A percentile compares a stretch with the other conserved stretches of the same genome.
phyloP scores from a whole-genome alignment of 2,113 vertebrate species.

The Varanus komodoensis region DNA sequence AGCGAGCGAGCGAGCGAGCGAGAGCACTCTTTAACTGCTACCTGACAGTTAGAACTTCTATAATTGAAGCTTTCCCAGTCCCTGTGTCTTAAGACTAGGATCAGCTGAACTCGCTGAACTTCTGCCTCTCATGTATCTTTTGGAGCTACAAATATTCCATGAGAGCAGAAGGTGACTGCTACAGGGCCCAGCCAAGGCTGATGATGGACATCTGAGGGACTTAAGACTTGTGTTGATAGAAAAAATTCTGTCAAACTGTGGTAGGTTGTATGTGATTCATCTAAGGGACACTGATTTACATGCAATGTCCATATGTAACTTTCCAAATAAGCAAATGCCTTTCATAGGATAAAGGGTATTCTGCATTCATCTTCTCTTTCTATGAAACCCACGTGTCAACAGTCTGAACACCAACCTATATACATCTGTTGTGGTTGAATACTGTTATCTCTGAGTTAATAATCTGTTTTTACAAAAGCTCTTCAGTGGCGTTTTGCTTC shows the following conservation, averaged over 20 bases:
- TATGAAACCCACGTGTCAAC: not conserved
- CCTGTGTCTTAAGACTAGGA: not conserved
- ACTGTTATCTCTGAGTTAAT: not conserved
- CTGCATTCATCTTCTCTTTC: not conserved
- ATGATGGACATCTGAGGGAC: not conserved
- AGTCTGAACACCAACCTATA: not conserved
- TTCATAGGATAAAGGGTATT: not conserved
- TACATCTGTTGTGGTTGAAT: not conserved
- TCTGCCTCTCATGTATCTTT: not conserved
- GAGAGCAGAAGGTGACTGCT: not conserved
- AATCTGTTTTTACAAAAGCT: not conserved
- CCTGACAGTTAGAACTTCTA: not conserved
- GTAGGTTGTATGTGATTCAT: not conserved
- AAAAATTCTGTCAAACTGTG: not conserved
- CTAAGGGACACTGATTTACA: not conserved
- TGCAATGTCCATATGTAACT: no score
- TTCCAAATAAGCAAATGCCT: not conserved
- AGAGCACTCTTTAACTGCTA: not conserved
- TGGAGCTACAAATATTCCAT: not conserved
- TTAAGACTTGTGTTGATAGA: not conserved
- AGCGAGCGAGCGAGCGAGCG: not conserved
- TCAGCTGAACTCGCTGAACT: not conserved
- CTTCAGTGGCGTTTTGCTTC: slow-evolving; percentile 1
- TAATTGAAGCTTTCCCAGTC: not conserved
- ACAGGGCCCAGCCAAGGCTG: not conserved